A percentile compares a stretch with the other conserved stretches of the same genome.
phyloP scores from a whole-genome alignment of 2,797 vertebrate genomes.

The Siniperca scherzeri region DNA sequence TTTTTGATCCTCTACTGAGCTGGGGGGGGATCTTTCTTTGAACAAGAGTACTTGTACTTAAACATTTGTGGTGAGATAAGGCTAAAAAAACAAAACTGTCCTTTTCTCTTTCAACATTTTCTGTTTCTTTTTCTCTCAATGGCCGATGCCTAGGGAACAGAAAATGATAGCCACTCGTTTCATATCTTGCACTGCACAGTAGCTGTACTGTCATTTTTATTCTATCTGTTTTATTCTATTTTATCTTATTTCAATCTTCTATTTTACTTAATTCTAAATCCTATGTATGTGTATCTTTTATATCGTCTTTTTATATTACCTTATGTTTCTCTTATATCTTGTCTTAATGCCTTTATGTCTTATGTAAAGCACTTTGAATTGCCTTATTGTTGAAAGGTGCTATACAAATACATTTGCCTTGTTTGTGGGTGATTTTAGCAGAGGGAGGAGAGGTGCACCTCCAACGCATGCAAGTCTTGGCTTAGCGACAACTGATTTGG shows the following conservation, averaged over 20 bases:
- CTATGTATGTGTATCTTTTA: background rate
- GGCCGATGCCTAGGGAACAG: slow-evolving; percentile 9
- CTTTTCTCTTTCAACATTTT: slow-evolving; percentile 15
- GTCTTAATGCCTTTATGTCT: background rate
- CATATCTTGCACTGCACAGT: background rate
- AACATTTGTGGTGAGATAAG: slow-evolving; percentile 22
- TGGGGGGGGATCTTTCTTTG: slow-evolving; percentile 9
- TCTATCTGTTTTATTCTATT: background rate
- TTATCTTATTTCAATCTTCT: background rate
- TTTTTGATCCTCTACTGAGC: background rate
- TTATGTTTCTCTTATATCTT: slow-evolving; percentile 5
- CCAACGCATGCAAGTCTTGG: slow-evolving; percentile 36
- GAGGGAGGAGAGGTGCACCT: slow-evolving; percentile 27
- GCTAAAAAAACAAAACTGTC: slow-evolving; percentile 6
- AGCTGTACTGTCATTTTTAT: background rate
- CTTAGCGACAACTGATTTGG: slow-evolving; percentile 39
- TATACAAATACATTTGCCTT: background rate
- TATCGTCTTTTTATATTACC: background rate
- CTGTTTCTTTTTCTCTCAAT: slow-evolving; percentile 30
- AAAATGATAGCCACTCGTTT: slow-evolving; percentile 33
- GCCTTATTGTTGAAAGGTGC: slow-evolving; percentile 18
- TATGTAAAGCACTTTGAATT: background rate
- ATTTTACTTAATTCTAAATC: background rate
- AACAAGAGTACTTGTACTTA: slow-evolving; percentile 7
- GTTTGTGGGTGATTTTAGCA: slow-evolving; percentile 44